A percentile compares a stretch with the other conserved stretches of the same genome.
Conservation (phyloP, 2,888 invertebrate genomes). For the Petrolisthes cinctipes region DNA sequence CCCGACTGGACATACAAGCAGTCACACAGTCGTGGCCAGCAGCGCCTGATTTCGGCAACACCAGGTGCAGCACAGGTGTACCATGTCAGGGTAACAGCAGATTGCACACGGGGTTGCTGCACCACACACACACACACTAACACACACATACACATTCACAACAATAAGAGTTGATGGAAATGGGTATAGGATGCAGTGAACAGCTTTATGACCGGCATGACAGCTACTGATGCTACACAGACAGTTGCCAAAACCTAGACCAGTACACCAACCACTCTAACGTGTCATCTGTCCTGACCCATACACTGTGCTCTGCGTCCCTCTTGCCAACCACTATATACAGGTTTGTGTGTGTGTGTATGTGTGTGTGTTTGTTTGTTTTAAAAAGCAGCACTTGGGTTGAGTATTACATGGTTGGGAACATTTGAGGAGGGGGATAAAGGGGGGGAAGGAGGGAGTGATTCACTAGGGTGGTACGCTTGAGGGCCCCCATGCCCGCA, state of each 20-base stretch:
- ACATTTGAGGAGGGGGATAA: conserved; percentile 42
- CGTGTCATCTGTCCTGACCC: conserved; percentile 39
- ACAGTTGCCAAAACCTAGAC: conserved; percentile 38
- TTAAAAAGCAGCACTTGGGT: conserved; percentile 21
- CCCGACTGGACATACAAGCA: conserved; percentile 45
- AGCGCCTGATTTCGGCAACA: conserved; percentile 44
- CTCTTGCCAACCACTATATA: conserved; percentile 49
- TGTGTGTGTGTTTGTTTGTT: too few relatives aligned
- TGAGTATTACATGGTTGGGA: conserved; percentile 55
- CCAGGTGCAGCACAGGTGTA: conserved; percentile 55
- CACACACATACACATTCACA: conserved; percentile 17
- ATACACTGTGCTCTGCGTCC: conserved; percentile 41
- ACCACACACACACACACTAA: conserved; percentile 39
- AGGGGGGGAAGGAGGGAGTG: conserved; percentile 45
- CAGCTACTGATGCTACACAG: conserved; percentile 41
- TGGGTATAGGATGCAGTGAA: conserved; percentile 47
- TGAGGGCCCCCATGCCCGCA: conserved; percentile 52
- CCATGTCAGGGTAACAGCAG: conserved; percentile 57
- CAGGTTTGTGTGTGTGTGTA: conserved; percentile 50
- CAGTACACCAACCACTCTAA: conserved; percentile 16
- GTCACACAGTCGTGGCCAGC: conserved; percentile 54
- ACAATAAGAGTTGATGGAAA: conserved; percentile 21
- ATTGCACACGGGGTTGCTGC: conserved; percentile 57
- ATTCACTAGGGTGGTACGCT: conserved; percentile 50
- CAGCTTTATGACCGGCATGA: conserved; percentile 40